Evolutionary conservation across 2,797 vertebrate species (phyloP).

Genomic region (Melanogrammus aeglefinus): DNA sequence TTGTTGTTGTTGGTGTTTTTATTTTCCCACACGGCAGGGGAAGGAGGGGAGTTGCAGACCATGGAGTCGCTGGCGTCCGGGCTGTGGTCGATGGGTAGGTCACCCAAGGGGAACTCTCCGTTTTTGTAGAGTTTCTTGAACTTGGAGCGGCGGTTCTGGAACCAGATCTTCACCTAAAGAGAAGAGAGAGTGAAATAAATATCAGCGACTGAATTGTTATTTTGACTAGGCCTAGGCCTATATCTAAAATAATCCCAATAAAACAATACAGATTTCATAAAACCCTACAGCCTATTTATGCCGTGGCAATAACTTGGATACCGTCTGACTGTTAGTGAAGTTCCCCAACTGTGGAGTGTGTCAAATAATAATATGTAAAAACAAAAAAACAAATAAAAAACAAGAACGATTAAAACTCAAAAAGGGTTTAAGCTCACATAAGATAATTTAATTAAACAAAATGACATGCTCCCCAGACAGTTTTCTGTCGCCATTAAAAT

Average conservation of each 20-base stretch:
- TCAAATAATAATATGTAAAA: not conserved
- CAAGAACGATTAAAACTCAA: too few relatives aligned
- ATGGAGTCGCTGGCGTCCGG: conserved; percentile 93
- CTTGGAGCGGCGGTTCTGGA: conserved; percentile 92
- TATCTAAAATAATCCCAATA: not conserved
- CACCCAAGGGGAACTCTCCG: conserved; percentile 82
- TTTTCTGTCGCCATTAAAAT: too few relatives aligned
- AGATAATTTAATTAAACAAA: not conserved
- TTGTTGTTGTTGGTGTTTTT: conserved; percentile 40
- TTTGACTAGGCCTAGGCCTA: not conserved
- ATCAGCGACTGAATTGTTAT: not conserved
- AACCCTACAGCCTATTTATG: not conserved
- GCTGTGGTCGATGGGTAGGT: conserved; percentile 81
- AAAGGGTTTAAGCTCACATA: not conserved
- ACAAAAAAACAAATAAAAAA: not conserved
- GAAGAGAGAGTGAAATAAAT: conserved; percentile 2
- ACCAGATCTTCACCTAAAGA: conserved; percentile 88
- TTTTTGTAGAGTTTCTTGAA: conserved; percentile 95
- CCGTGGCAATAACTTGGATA: not conserved
- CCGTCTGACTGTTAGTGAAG: not conserved
- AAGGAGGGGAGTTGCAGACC: conserved; percentile 89
- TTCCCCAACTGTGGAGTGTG: too few relatives aligned
- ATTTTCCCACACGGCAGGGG: conserved; percentile 85
- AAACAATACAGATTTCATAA: not conserved
- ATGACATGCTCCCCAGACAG: too few relatives aligned